These are phyloP conservation scores for Erebia ligea DNA, from an alignment of 2,888 invertebrate species.

Conservation along the genomic window DNA sequence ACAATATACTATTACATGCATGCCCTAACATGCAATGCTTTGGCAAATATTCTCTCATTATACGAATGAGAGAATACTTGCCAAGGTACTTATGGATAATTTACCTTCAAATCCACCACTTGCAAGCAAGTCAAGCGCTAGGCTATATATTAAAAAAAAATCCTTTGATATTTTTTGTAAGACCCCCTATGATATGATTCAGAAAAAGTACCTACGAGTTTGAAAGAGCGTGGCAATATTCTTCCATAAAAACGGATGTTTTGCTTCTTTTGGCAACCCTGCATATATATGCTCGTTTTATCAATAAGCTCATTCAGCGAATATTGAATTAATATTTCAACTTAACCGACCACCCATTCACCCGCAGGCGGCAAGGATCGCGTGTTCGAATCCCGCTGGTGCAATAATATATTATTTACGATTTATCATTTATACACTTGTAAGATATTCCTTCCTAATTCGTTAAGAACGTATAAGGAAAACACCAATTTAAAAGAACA, in stretches of 20 bases:
- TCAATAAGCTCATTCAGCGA: conserved; percentile 25
- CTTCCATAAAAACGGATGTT: not conserved
- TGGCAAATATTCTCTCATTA: too few relatives aligned
- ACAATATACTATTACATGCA: too few relatives aligned
- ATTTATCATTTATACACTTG: not conserved
- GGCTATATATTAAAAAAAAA: too few relatives aligned
- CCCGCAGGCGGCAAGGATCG: conserved; percentile 17
- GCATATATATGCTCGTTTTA: conserved; percentile 5
- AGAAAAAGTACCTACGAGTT: not conserved
- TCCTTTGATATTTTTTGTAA: too few relatives aligned
- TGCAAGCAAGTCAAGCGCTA: too few relatives aligned
- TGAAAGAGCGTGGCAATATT: not conserved
- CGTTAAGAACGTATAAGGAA: not conserved
- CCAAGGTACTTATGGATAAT: too few relatives aligned
- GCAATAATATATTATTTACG: conserved; percentile 13
- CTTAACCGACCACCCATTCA: conserved; percentile 32
- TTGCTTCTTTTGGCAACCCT: conserved; percentile 17
- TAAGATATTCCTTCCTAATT: not conserved
- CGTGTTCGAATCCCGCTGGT: conserved; percentile 38
- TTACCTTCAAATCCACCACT: too few relatives aligned
- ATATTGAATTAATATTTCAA: conserved; percentile 33
- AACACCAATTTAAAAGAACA: not conserved
- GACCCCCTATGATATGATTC: too few relatives aligned
- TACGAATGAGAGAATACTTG: too few relatives aligned
- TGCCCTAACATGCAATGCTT: too few relatives aligned